Evolutionary conservation across 2,113 vertebrate species (phyloP), one percentile per base, ranked within the genome.

Genomic region (Odontesthes bonariensis): DNA sequence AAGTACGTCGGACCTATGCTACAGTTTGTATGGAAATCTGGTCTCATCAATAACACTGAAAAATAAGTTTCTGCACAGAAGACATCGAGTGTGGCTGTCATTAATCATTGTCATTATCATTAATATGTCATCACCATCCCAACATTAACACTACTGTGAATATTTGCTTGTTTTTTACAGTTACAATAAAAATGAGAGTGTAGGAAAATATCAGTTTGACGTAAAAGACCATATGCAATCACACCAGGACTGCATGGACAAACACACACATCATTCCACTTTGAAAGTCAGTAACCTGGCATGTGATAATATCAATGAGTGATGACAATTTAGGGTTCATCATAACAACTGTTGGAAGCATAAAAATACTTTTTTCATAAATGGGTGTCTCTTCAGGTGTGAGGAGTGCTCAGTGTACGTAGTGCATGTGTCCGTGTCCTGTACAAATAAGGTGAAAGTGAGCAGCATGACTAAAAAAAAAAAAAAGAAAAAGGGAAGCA

Each of bases 401-500:
- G 17, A 76, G 56, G 51, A 61, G 33, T 19, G 31, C 40, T 66
- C 22, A 32, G 49, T 67, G 12, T 12, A 22, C 35, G 42, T 22
- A 19, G 53, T 23, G 49, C 27, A 6, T 20, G 12, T 46, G 40
- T 5, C 31, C 31, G 8, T 22, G 49, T 40, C 27, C 8, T 38
- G 8, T 31, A 20, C 23, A 59, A 68, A 68, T 13, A 13, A 63
- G 60, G 65, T 55, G 27, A 79, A 84, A 79, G 65, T 35, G 47
- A 73, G 54, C 33, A 40, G 52, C 11, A 23, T 22, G 59, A 27
- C n/a, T 35, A 10, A 44, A 76, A 79, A 79, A 35, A 35, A 35
- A 35, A 35, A 35, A 35, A 35, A 35, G 8, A 35, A 35, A 89
- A 22, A 46, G 46, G 61, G 80, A 82, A 87, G 72, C 54, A 40